Evolutionary conservation across 1,140 invertebrate species (phyloP).

Genomic region (Pachypeltis micranthus): DNA sequence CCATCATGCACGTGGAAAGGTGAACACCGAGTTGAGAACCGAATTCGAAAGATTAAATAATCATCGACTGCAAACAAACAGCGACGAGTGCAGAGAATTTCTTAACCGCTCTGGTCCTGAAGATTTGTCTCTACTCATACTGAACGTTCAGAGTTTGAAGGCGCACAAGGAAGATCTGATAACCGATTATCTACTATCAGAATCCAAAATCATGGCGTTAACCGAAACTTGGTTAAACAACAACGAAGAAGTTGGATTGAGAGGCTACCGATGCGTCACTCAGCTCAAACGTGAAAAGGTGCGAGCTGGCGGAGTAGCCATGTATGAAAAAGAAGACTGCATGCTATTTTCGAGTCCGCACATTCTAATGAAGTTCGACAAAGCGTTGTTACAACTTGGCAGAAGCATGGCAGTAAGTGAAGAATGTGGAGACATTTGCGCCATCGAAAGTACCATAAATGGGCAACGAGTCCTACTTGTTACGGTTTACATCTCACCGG

Average conservation of each 20-base stretch:
- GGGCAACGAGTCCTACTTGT: background rate
- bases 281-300: background rate
- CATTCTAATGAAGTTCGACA: background rate
- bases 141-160: no score
- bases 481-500: background rate
- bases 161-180: no score
- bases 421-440: background rate
- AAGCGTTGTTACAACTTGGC: background rate
- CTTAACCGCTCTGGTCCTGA: no score
- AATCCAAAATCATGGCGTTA: background rate
- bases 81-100: no score
- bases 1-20: background rate
- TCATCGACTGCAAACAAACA: no score
- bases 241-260: background rate
- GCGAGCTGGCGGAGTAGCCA: background rate
- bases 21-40: no score
- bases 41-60: no score
- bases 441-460: background rate
- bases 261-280: background rate
- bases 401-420: background rate
- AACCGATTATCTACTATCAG: background rate
- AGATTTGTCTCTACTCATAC: no score
- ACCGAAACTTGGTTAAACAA: background rate
- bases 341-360: background rate
- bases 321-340: background rate